Evolutionary conservation across 2,888 invertebrate species (phyloP), one percentile per base, ranked within the genome.

Genomic region (Hecatera dysodea): DNA sequence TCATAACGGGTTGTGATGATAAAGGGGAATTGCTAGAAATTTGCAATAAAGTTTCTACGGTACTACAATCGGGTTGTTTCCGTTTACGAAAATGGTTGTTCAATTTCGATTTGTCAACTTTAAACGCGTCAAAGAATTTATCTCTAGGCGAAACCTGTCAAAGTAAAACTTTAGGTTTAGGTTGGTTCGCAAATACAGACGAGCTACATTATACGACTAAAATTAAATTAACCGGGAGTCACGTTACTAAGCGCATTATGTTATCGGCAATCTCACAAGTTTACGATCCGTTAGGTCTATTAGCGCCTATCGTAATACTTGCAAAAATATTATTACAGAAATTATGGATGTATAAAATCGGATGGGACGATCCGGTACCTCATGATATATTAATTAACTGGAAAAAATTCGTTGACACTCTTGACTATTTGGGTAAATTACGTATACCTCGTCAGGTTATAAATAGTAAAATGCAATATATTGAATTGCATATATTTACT

Each of bases 181-280:
- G 33, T 33, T 33, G 33, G 33, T 33, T 33, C 33, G 27, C 59
- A 44, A 59, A 59, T 44, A 59, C 46, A 17, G 60, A 46, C 9
- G 60, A 60, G 29, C 22, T 46, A 60, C 5, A 46, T 15, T 46
- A 60, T 60, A 33, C 29, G 22, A 60, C 46, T 22, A 48, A 61
- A 36, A 17, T 48, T 9, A 33, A 48, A 33, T 48, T 33, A 61
- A 33, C 29, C 29, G 60, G 46, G n/a, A 33, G 29, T 22, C 60
- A 61, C 22, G 60, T 61, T 1, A 61, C 60, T 61, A 61, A 46
- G 60, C 60, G 60, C 17, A 61, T 61, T 46, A 61, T 61, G 60
- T 60, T 60, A 60, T 60, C 60, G 2, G 46, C 46, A 17, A 60
- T 60, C 15, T 60, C 46, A 9, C 60, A 60, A 60, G n/a, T 60